Evolutionary conservation across 2,113 vertebrate genomes (phyloP), one percentile per base, ranked within the genome.

Genomic region (Microcebus griseorufus): DNA sequence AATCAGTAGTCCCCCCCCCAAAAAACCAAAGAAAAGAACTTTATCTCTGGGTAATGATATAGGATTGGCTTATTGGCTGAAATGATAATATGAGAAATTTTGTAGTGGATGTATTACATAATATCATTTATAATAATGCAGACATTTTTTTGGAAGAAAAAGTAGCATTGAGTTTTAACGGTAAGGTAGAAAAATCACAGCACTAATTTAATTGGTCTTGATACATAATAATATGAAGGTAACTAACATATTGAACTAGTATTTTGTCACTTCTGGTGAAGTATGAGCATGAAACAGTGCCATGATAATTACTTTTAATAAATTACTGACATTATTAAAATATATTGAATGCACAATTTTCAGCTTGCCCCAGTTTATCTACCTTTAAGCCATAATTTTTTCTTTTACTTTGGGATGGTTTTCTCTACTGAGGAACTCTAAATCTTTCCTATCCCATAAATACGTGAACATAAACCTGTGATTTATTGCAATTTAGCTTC

Each of bases 401-500:
- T 55, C 96, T 98, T 98, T 98, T 97, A 64, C 97, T 93, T 96
- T 98, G 90, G 95, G 95, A 94, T 97, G 93, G 91, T 97, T 98
- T 98, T 98, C 97, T 97, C 92, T 96, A 93, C 92, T 85, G 96
- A 98, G 93, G 42, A 97, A 95, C 62, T 95, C 94, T 99, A 99
- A 98, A 99, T 99, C 98, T 98, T 98, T 62, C 53, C 91, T 88
- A 72, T 98, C 97, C 97, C 97, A 99, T 99, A 99, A 99, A 99
- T 98, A 98, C 1, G 6, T 96, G 98, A 98, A 96, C 94, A 98
- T 98, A 99, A 99, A 98, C 95, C 94, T 97, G 93, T 98, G 98
- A 99, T 99, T 98, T 99, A 99, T 98, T 98, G 94, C 97, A 98
- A 98, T 98, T 99, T 98, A 98, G 98, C 96, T 99, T 97, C 97